Evolutionary conservation across 2,888 invertebrate species (phyloP).

Genomic region (Nomada flava): DNA sequence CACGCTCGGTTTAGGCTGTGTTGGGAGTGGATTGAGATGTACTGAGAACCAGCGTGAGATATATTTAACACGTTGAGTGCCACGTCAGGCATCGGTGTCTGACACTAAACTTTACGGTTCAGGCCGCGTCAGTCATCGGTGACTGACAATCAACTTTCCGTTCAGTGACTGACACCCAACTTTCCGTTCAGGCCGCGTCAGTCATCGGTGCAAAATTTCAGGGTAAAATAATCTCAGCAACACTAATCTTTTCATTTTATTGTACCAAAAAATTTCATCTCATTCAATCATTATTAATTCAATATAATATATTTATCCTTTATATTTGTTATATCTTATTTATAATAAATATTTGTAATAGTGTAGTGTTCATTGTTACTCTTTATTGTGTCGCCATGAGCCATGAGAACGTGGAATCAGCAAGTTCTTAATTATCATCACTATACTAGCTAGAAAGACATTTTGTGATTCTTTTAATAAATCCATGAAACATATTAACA

Average conservation of each 20-base stretch:
- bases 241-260: constrained; percentile 75
- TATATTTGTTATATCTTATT: constrained; percentile 75
- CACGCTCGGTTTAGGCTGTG: too few species aligned
- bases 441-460: constrained; percentile 72
- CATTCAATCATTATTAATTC: constrained; percentile 78
- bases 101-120: too few species aligned
- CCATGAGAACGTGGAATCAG: constrained; percentile 75
- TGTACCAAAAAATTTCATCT: constrained; percentile 81
- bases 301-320: constrained; percentile 78
- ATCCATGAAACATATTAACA: constrained; percentile 59
- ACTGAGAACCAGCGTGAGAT: too few species aligned
- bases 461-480: constrained; percentile 63
- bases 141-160: too few species aligned
- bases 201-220: neutral
- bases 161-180: too few species aligned
- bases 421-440: constrained; percentile 71
- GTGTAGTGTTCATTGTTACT: constrained; percentile 76
- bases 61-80: too few species aligned
- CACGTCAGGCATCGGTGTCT: too few species aligned
- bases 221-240: constrained; percentile 42
- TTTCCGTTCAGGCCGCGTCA: too few species aligned
- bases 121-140: too few species aligned
- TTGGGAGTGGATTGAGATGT: too few species aligned
- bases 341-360: constrained; percentile 75
- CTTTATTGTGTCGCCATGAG: constrained; percentile 73